These are phyloP conservation scores for Achatina immaculata DNA, from an alignment of 1,140 invertebrate species.

Conservation along the genomic window DNA sequence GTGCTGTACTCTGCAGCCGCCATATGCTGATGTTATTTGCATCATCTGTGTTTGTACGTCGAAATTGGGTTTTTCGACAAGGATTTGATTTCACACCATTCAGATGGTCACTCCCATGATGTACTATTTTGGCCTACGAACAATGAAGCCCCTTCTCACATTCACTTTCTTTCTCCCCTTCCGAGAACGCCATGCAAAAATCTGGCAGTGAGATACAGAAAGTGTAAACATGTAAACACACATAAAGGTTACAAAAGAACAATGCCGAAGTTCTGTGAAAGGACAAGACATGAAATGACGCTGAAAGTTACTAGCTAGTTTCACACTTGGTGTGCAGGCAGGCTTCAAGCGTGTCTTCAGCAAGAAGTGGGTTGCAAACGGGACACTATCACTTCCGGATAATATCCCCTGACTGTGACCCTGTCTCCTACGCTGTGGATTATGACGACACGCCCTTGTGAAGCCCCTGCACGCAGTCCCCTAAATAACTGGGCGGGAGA, in stretches of 20 bases:
- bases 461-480: slow-evolving; percentile 41
- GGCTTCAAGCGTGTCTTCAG: slow-evolving; percentile 9
- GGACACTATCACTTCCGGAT: not conserved
- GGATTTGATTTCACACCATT: slow-evolving; percentile 25
- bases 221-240: slow-evolving; percentile 9
- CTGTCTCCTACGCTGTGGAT: not conserved
- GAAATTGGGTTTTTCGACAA: slow-evolving; percentile 31
- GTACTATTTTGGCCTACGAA: slow-evolving; percentile 21
- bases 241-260: slow-evolving; percentile 10
- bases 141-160: slow-evolving; percentile 27
- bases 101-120: not conserved
- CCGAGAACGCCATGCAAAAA: slow-evolving; percentile 31
- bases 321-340: slow-evolving; percentile 29
- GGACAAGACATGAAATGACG: not conserved
- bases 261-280: not conserved
- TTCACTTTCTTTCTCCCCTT: slow-evolving; percentile 30
- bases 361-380: not conserved
- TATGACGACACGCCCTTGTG: slow-evolving; percentile 16
- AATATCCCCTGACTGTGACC: no score
- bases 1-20: not conserved
- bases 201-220: slow-evolving; percentile 13
- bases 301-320: slow-evolving; percentile 11
- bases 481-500: slow-evolving; percentile 71
- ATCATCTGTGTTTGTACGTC: not conserved
- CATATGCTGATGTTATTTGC: slow-evolving; percentile 5